Conservation (phyloP, 2,113 vertebrate species). For the Percina caprodes region DNA sequence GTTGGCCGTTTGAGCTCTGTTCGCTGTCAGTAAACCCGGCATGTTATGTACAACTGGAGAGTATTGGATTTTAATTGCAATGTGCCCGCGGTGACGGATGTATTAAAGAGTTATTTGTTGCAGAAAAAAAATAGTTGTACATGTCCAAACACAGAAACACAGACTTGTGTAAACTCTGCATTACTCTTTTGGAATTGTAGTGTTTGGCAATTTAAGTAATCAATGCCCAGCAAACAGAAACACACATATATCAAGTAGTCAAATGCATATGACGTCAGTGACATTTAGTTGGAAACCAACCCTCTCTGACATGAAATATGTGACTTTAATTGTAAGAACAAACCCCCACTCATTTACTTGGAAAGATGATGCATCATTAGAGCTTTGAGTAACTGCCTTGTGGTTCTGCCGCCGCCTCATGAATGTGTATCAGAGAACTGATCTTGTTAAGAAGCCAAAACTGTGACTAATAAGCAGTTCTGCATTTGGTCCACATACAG, state of each 20-base stretch:
- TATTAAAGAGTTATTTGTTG: conserved; percentile 55
- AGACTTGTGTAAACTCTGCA: not conserved
- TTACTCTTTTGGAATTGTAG: not conserved
- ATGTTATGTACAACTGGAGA: conserved; percentile 67
- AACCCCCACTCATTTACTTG: not conserved
- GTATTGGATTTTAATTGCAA: conserved; percentile 75
- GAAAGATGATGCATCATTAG: conserved; percentile 9
- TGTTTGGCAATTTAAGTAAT: conserved; percentile 17
- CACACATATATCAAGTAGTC: not conserved
- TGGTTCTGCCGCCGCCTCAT: not conserved
- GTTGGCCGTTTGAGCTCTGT: conserved; percentile 61
- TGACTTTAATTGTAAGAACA: conserved; percentile 15
- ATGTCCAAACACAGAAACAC: conserved; percentile 31
- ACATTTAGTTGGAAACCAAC: not conserved
- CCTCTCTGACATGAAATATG: not conserved
- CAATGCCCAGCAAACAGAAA: not conserved
- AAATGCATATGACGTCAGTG: not conserved
- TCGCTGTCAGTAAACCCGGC: conserved; percentile 69
- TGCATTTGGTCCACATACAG: conserved; percentile 21
- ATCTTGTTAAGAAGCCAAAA: not conserved
- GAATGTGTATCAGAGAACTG: conserved; percentile 17
- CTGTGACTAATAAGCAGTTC: conserved; percentile 39
- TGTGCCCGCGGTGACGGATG: conserved; percentile 48
- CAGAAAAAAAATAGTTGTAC: conserved; percentile 24
- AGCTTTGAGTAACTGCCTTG: conserved; percentile 6